A percentile compares a stretch with the other conserved stretches of the same genome.
phyloP scores from a whole-genome alignment of 2,113 vertebrate genomes.

The Opisthocomus hoazin region DNA sequence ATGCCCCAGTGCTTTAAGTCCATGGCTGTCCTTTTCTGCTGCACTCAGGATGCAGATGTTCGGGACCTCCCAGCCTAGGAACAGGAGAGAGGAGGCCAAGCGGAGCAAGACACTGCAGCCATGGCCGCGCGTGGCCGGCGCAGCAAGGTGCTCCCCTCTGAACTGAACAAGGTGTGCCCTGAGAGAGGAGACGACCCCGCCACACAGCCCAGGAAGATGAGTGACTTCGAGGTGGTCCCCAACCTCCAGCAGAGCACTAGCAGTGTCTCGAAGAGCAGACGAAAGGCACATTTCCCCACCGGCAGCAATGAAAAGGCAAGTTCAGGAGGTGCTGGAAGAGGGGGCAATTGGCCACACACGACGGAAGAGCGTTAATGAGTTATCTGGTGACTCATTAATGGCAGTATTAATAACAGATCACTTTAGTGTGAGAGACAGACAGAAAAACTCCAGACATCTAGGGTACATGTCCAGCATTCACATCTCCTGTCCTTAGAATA shows the following conservation, averaged over 20 bases:
- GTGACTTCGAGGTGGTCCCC: slow-evolving; percentile 40
- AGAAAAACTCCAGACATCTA: background rate
- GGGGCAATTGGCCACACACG: rapidly evolving
- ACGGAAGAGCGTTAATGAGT: rapidly evolving
- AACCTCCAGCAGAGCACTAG: slow-evolving; percentile 54
- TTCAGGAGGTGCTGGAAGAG: background rate
- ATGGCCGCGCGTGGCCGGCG: background rate
- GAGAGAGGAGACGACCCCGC: slow-evolving; percentile 27
- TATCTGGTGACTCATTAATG: rapidly evolving
- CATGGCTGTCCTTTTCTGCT: background rate
- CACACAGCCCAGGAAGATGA: background rate
- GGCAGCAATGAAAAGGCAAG: slow-evolving; percentile 66
- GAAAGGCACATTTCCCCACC: background rate
- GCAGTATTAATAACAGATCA: background rate
- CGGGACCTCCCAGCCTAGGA: background rate
- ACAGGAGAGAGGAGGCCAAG: background rate
- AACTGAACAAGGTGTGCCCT: slow-evolving; percentile 12
- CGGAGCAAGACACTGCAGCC: background rate
- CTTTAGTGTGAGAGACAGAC: background rate
- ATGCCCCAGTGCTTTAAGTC: background rate
- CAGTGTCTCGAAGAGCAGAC: background rate
- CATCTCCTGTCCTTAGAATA: background rate
- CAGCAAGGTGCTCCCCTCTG: background rate
- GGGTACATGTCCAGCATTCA: background rate
- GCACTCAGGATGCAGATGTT: background rate